Evolutionary conservation across 2,888 invertebrate species (phyloP).

Genomic region (Perdita meconis): DNA sequence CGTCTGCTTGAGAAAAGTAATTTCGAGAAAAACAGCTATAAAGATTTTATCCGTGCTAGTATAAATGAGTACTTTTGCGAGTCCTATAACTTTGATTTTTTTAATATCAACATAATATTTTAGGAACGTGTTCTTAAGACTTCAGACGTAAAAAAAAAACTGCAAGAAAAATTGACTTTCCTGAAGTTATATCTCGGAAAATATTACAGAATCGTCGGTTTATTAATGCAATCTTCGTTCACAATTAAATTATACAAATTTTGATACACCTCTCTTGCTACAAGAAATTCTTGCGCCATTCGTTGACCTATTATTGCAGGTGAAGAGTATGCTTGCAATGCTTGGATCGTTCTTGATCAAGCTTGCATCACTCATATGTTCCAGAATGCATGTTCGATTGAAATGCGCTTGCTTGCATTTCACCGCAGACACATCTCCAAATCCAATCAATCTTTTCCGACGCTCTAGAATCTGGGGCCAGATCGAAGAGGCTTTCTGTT

Average conservation of each 20-base stretch:
- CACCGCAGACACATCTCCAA: background rate
- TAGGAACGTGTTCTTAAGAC: too few relatives aligned
- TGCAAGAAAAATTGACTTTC: too few relatives aligned
- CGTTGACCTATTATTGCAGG: conserved; percentile 30
- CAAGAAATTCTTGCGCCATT: background rate
- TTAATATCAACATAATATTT: too few relatives aligned
- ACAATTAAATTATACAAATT: background rate
- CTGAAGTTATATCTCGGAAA: too few relatives aligned
- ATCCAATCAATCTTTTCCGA: too few relatives aligned
- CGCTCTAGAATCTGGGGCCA: too few relatives aligned
- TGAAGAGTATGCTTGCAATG: conserved; percentile 3
- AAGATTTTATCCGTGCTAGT: too few relatives aligned
- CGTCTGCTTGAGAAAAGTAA: too few relatives aligned
- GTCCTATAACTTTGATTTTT: too few relatives aligned
- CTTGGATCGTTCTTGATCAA: conserved; percentile 1
- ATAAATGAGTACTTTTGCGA: too few relatives aligned
- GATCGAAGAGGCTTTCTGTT: background rate
- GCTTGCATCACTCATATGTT: conserved; percentile 32
- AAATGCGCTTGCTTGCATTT: background rate
- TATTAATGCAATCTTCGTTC: background rate
- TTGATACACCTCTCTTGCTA: background rate
- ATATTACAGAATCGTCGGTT: background rate
- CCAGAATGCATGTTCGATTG: conserved; percentile 24
- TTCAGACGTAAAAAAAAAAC: too few relatives aligned
- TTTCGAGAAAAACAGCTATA: too few relatives aligned